These are phyloP conservation scores for Camelus dromedarius DNA, from an alignment of 2,113 vertebrate genomes.

Conservation along the genomic window DNA sequence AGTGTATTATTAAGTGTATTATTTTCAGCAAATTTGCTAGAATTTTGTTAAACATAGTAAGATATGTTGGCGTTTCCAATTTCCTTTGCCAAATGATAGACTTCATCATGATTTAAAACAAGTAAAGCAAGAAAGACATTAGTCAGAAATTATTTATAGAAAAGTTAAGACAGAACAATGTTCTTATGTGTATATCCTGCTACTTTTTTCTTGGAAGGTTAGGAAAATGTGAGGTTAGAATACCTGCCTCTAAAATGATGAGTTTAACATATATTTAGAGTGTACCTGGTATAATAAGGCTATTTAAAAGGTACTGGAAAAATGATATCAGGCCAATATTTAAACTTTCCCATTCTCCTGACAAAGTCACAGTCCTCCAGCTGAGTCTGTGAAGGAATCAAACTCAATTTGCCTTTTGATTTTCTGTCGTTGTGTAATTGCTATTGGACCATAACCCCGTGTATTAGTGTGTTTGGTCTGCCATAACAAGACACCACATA, in stretches of 20 bases:
- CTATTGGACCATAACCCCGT: not conserved
- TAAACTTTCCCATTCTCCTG: not conserved
- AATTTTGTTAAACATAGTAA: conserved; percentile 11
- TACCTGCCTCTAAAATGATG: not conserved
- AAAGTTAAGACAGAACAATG: not conserved
- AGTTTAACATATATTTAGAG: not conserved
- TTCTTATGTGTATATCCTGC: not conserved
- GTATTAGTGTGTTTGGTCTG: not conserved
- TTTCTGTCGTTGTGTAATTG: not conserved
- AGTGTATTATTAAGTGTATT: not conserved
- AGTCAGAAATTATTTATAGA: not conserved
- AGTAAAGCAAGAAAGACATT: not conserved
- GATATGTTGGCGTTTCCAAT: not conserved
- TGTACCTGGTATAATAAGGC: not conserved
- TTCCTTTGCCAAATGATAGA: not conserved
- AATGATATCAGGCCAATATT: not conserved
- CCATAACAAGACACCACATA: not conserved
- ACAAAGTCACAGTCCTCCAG: not conserved
- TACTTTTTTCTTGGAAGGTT: not conserved
- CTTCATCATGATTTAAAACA: not conserved
- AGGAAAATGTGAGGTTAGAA: not conserved
- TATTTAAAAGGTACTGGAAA: not conserved
- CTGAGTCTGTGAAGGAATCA: not conserved
- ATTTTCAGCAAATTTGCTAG: not conserved
- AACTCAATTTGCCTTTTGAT: not conserved